These are phyloP conservation scores for Proterorhinus semilunaris DNA, from an alignment of 2,113 vertebrate genomes.

Conservation along the genomic window DNA sequence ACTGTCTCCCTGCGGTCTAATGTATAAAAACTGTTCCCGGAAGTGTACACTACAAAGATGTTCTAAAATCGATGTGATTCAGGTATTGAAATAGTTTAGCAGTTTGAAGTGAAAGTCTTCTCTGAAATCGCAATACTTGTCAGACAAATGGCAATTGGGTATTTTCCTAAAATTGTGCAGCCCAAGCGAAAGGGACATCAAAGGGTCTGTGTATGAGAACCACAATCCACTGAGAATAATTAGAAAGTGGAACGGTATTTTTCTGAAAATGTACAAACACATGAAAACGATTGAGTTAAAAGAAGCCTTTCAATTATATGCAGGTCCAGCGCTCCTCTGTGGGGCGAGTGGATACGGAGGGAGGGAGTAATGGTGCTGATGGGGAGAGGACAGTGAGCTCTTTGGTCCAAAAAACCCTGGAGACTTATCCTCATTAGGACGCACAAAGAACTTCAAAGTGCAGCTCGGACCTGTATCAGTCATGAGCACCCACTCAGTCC, in stretches of 20 bases:
- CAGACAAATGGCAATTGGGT: too few relatives aligned
- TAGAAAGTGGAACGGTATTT: slow-evolving; percentile 18
- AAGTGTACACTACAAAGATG: too few relatives aligned
- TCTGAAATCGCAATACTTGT: too few relatives aligned
- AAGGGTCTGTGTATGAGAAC: background rate
- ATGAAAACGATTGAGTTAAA: slow-evolving; percentile 28
- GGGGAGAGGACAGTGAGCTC: slow-evolving; percentile 2
- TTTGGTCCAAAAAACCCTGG: slow-evolving; percentile 34
- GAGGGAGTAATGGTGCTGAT: background rate
- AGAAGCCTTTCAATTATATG: slow-evolving; percentile 34
- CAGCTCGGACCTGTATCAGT: slow-evolving; percentile 61
- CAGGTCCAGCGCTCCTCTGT: slow-evolving; percentile 29
- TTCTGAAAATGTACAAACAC: slow-evolving; percentile 15
- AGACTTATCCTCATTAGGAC: slow-evolving; percentile 72
- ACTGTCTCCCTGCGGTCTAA: too few relatives aligned
- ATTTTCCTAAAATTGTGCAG: too few relatives aligned
- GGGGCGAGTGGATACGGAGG: slow-evolving; percentile 5
- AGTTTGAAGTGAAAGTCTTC: too few relatives aligned
- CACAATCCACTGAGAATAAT: slow-evolving; percentile 35
- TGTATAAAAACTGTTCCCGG: too few relatives aligned
- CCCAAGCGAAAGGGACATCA: background rate
- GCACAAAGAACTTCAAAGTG: slow-evolving; percentile 70
- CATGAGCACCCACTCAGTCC: slow-evolving; percentile 59
- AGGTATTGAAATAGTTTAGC: too few relatives aligned
- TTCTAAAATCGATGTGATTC: too few relatives aligned